These are phyloP conservation scores for Acholoe squamosa DNA, from an alignment of 2,888 invertebrate species.

Conservation along the genomic window DNA sequence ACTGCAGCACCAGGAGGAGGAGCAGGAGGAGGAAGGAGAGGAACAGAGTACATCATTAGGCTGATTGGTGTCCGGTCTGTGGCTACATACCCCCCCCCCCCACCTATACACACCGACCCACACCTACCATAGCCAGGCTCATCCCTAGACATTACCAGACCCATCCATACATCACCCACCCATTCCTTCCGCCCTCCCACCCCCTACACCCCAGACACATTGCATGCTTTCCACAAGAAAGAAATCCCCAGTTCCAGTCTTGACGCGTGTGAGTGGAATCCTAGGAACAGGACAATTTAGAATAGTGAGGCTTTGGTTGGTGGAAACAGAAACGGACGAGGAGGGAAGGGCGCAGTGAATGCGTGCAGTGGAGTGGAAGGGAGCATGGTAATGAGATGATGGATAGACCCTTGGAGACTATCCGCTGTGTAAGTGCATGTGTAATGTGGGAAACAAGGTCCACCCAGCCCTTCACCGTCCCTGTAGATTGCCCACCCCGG, in stretches of 20 bases:
- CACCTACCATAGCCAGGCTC: too few relatives aligned
- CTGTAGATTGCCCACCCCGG: background rate
- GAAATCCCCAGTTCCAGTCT: background rate
- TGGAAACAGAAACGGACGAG: slow-evolving; percentile 1
- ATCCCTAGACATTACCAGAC: background rate
- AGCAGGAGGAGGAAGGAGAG: background rate
- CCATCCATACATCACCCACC: background rate
- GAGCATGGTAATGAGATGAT: background rate
- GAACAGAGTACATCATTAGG: slow-evolving; percentile 15
- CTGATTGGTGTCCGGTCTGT: slow-evolving; percentile 16
- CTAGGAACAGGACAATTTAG: background rate
- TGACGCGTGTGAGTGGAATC: background rate
- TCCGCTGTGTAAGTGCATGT: background rate
- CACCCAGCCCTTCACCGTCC: background rate
- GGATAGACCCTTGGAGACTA: too few relatives aligned
- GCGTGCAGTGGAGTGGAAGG: background rate
- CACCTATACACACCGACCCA: background rate
- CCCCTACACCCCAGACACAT: background rate
- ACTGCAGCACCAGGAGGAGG: background rate
- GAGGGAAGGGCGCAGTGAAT: background rate
- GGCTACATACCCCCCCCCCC: background rate
- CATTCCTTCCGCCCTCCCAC: background rate
- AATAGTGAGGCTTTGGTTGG: background rate
- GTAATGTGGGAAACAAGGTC: slow-evolving; percentile 27
- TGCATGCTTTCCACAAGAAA: background rate